phyloP scores from a whole-genome alignment of 2,797 vertebrate genomes.

The Hypotaenidia philippensis region DNA sequence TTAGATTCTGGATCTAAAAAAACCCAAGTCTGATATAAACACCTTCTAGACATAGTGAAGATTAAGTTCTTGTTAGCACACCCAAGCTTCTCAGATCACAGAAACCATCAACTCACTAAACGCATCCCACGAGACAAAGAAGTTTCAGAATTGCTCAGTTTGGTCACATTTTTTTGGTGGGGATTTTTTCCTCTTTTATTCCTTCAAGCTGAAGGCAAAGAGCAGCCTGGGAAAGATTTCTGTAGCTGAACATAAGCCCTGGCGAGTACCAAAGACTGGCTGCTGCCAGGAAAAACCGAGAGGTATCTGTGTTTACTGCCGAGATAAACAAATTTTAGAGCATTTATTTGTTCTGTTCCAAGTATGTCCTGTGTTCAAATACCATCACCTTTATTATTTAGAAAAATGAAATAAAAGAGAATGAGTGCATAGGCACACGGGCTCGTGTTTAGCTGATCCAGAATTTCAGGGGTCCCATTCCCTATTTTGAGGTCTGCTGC shows the following conservation, averaged over 20 bases:
- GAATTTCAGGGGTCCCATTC: background rate
- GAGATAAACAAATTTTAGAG: constrained; percentile 37
- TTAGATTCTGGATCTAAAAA: background rate
- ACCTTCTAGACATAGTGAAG: background rate
- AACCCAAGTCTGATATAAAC: background rate
- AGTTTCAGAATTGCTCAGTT: background rate
- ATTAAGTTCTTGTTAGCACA: background rate
- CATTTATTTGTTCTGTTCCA: constrained; percentile 38
- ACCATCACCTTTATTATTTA: constrained; percentile 31
- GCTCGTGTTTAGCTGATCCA: background rate
- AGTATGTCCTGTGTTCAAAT: background rate
- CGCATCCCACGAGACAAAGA: background rate
- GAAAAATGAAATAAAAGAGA: background rate
- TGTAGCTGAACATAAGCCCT: background rate
- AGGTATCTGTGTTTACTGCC: constrained; percentile 31
- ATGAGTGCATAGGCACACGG: fast-evolving
- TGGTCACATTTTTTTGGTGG: background rate
- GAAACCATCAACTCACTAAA: background rate
- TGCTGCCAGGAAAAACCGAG: background rate
- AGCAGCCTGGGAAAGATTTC: constrained; percentile 6
- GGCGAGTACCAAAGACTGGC: background rate
- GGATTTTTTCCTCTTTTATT: background rate
- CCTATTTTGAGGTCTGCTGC: background rate
- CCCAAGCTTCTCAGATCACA: background rate
- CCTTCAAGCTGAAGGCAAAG: background rate